Evolutionary conservation across 2,888 invertebrate species (phyloP).

Genomic region (Sarcophaga carnaria): DNA sequence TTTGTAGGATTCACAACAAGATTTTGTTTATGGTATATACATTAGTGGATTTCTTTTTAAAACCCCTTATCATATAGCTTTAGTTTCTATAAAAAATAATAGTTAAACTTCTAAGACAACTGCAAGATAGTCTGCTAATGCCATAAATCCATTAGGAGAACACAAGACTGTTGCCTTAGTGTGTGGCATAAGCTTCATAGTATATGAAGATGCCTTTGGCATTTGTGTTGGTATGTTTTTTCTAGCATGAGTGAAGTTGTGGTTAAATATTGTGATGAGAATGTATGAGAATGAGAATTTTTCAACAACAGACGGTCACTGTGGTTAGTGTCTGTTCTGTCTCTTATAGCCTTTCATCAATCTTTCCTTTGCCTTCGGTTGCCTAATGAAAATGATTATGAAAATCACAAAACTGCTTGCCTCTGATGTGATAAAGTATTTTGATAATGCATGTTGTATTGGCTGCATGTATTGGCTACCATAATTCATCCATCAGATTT

Average conservation of each 20-base stretch:
- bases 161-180: too few relatives aligned
- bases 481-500: neutral
- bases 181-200: too few relatives aligned
- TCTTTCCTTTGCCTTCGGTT: neutral
- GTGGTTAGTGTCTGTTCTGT: neutral
- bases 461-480: too few relatives aligned
- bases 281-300: slow-evolving; percentile 1
- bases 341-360: neutral
- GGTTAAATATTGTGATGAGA: slow-evolving; percentile 31
- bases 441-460: neutral
- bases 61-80: too few relatives aligned
- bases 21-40: too few relatives aligned
- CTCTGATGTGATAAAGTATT: slow-evolving; percentile 12
- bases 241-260: neutral
- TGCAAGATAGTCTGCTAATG: too few relatives aligned
- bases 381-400: slow-evolving; percentile 30
- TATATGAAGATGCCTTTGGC: neutral
- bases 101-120: too few relatives aligned
- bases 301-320: too few relatives aligned
- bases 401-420: slow-evolving; percentile 9
- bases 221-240: neutral
- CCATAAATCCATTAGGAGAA: too few relatives aligned
- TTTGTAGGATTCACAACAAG: too few relatives aligned
- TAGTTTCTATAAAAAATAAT: too few relatives aligned
- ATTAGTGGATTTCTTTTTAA: too few relatives aligned